A percentile compares a stretch with the other conserved stretches of the same genome.
phyloP scores from a whole-genome alignment of 2,113 vertebrate species.

The Octodon degus region DNA sequence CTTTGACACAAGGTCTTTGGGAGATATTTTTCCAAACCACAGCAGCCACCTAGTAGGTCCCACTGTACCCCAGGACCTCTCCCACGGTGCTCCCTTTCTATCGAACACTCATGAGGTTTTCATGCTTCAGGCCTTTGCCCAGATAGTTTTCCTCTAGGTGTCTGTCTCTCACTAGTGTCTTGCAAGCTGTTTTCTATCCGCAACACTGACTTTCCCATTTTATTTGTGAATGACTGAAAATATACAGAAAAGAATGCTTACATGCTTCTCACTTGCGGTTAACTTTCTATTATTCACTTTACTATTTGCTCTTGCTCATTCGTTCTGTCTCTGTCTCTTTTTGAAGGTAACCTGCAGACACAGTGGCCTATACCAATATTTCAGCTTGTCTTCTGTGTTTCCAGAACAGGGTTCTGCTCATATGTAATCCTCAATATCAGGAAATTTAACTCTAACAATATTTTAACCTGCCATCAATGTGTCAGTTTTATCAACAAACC shows the following conservation, averaged over 20 bases:
- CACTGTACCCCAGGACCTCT: not conserved
- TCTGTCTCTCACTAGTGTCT: not conserved
- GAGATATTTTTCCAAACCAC: not conserved
- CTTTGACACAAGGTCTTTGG: not conserved
- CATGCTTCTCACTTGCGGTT: not conserved
- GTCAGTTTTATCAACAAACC: not conserved
- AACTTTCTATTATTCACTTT: not conserved
- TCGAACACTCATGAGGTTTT: not conserved
- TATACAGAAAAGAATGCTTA: not conserved
- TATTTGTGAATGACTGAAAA: constrained; percentile 3
- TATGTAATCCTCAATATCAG: not conserved
- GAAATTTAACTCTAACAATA: not conserved
- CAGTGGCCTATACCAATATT: rapidly evolving
- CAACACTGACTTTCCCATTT: not conserved
- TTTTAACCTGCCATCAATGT: not conserved
- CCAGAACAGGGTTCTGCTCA: not conserved
- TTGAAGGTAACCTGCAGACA: not conserved
- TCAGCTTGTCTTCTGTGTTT: not conserved
- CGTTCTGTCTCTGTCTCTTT: not conserved
- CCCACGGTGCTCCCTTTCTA: not conserved
- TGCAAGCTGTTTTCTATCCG: not conserved
- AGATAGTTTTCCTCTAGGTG: not conserved
- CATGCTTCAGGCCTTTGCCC: not conserved
- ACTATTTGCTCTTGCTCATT: not conserved
- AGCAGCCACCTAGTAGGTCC: not conserved